phyloP scores from a whole-genome alignment of 1,140 invertebrate genomes.

The Saccostrea cuccullata region DNA sequence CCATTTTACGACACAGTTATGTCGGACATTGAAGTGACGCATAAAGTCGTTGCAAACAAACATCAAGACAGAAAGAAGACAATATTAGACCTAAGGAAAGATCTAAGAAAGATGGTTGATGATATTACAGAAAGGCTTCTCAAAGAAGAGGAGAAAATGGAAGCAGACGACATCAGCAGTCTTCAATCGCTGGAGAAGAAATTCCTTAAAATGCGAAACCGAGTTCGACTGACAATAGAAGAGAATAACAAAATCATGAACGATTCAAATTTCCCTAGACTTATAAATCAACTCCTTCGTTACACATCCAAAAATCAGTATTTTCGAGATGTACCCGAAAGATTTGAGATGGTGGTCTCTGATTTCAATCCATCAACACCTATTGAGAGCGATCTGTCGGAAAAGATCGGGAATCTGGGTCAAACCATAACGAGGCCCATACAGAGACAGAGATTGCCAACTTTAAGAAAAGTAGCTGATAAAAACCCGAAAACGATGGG shows the following conservation, averaged over 20 bases:
- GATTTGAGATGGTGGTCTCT: not conserved
- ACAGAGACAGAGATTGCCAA: not conserved
- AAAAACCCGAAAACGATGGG: not conserved
- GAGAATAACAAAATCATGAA: not conserved
- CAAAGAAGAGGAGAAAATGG: not conserved
- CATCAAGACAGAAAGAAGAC: not conserved
- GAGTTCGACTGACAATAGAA: not conserved
- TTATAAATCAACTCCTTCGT: not conserved
- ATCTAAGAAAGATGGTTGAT: not conserved
- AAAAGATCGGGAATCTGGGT: not conserved
- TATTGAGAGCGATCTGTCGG: not conserved
- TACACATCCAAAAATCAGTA: constrained; percentile 7
- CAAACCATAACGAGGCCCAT: not conserved
- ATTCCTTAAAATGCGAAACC: not conserved
- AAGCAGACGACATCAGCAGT: not conserved
- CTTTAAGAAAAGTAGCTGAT: not conserved
- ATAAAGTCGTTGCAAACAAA: not conserved
- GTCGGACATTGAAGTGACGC: not conserved
- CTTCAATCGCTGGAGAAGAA: not conserved
- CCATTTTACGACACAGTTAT: constrained; percentile 6
- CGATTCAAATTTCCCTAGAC: not conserved
- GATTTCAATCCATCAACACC: constrained; percentile 1
- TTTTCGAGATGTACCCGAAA: not conserved
- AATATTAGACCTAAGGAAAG: not conserved
- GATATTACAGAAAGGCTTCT: not conserved